Evolutionary conservation across 2,113 vertebrate species (phyloP).

Genomic region (Notechis scutatus): DNA sequence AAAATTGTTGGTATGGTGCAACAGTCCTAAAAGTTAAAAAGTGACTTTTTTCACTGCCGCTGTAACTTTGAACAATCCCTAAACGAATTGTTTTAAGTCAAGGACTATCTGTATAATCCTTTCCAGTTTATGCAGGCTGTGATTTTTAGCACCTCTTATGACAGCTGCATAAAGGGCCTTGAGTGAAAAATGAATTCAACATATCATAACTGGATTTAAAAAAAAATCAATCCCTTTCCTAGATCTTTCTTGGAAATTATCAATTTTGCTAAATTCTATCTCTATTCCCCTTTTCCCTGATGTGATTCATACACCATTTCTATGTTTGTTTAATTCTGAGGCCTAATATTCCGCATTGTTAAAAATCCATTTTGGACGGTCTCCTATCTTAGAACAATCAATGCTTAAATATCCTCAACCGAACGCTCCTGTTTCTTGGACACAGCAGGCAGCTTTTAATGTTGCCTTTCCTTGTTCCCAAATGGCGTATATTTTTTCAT

Average conservation of each 20-base stretch:
- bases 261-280: not conserved
- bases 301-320: not conserved
- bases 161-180: not conserved
- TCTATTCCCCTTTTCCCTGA: not conserved
- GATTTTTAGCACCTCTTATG: not conserved
- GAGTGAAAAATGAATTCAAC: not conserved
- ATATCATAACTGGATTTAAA: not conserved
- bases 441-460: not conserved
- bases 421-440: not conserved
- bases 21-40: not conserved
- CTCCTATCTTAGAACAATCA: not conserved
- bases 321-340: not conserved
- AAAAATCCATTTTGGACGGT: not conserved
- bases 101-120: not conserved
- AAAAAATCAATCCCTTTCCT: not conserved
- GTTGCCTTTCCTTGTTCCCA: not conserved
- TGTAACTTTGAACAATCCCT: not conserved
- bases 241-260: not conserved
- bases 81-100: not conserved
- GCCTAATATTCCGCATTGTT: not conserved
- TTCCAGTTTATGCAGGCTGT: not conserved
- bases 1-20: no score
- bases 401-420: not conserved
- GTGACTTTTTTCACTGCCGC: not conserved
- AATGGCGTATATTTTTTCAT: not conserved